Percentiles rank a stretch among this genome's conserved stretches.
phyloP scores from a whole-genome alignment of 2,113 vertebrate species.

The Sapayoa aenigma region DNA sequence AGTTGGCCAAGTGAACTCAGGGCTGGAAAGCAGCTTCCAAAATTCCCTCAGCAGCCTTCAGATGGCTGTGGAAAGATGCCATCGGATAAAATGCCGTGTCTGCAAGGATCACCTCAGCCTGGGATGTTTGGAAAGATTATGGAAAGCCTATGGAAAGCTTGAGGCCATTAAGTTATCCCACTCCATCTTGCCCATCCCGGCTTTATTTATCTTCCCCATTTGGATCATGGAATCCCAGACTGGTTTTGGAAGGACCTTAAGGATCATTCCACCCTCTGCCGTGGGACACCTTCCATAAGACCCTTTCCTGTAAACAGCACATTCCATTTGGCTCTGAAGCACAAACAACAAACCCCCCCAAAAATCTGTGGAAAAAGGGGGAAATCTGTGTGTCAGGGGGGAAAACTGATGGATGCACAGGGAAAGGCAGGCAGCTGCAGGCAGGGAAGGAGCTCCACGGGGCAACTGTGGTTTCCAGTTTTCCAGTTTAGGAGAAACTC shows the following conservation, averaged over 20 bases:
- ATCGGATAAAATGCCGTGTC: neutral
- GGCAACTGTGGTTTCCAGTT: too few species aligned
- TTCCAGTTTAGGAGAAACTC: neutral
- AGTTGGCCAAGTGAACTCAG: neutral
- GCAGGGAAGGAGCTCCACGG: neutral
- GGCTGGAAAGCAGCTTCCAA: slow-evolving; percentile 40
- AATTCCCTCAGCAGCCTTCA: slow-evolving; percentile 18
- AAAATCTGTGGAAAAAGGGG: neutral
- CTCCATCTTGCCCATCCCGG: neutral
- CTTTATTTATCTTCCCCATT: neutral
- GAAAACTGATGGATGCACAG: neutral
- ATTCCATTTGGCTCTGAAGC: neutral
- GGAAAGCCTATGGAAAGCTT: neutral
- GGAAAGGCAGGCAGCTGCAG: neutral
- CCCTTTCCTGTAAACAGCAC: slow-evolving; percentile 57
- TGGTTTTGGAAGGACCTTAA: neutral
- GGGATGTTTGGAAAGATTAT: neutral
- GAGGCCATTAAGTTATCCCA: neutral
- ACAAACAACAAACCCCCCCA: neutral
- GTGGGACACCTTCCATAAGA: too few species aligned
- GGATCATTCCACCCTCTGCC: neutral
- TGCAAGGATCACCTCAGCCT: slow-evolving; percentile 22
- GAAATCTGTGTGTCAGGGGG: neutral
- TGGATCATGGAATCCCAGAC: neutral
- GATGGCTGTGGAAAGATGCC: neutral